A percentile compares a stretch with the other conserved stretches of the same genome.
Conservation (phyloP, 2,888 invertebrate genomes). For the Dichetophora obliterata region DNA sequence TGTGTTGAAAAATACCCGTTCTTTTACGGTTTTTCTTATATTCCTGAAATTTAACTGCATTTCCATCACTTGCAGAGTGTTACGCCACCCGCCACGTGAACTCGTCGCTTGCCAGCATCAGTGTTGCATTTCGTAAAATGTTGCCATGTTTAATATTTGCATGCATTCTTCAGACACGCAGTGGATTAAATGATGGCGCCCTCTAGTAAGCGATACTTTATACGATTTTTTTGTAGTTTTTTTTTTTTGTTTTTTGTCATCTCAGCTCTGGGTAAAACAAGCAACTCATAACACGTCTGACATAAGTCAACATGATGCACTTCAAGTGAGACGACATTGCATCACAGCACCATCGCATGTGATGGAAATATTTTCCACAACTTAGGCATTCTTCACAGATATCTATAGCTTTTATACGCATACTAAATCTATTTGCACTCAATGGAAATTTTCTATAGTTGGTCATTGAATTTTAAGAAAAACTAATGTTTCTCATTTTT, state of each 20-base stretch:
- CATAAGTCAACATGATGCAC: slow-evolving; percentile 34
- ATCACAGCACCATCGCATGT: slow-evolving; percentile 15
- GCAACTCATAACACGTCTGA: slow-evolving; percentile 30
- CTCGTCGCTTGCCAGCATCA: slow-evolving; percentile 8
- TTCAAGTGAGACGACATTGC: slow-evolving; percentile 31
- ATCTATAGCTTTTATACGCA: neutral
- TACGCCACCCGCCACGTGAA: slow-evolving; percentile 38
- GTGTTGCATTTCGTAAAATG: neutral
- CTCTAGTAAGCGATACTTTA: slow-evolving; percentile 11
- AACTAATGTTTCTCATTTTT: slow-evolving; percentile 23
- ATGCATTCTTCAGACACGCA: neutral
- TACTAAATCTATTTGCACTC: neutral
- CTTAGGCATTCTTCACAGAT: slow-evolving; percentile 3
- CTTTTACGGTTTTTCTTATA: neutral
- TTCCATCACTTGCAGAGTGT: slow-evolving; percentile 14
- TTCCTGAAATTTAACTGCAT: neutral
- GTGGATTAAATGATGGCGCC: slow-evolving; percentile 31
- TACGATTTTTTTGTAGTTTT: neutral
- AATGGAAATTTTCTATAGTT: neutral
- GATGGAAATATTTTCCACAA: slow-evolving; percentile 12
- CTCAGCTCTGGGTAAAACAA: neutral
- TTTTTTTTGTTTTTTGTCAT: neutral
- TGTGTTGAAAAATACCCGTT: neutral
- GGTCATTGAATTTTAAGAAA: neutral
- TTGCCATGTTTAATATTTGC: slow-evolving; percentile 17